Conservation (phyloP, 1,140 invertebrate genomes). For the Heliconius himera region DNA sequence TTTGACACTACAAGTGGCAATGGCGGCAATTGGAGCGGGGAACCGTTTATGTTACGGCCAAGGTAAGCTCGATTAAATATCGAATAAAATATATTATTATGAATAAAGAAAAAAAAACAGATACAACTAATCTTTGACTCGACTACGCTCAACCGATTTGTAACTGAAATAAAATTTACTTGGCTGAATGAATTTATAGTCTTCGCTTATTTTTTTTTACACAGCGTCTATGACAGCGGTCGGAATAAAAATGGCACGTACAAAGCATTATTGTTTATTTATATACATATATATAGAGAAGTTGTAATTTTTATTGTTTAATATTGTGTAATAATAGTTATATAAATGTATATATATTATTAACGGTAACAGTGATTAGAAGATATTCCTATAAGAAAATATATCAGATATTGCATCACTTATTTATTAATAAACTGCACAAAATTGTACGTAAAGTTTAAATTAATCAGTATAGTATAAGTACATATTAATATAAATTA, state of each 20-base stretch:
- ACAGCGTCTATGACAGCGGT: slow-evolving; percentile 23
- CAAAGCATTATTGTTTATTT: slow-evolving; percentile 14
- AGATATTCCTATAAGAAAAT: slow-evolving; percentile 17
- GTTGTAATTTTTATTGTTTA: slow-evolving; percentile 23
- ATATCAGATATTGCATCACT: neutral
- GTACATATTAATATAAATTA: too few relatives aligned
- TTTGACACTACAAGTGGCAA: slow-evolving; percentile 64
- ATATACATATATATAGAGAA: slow-evolving; percentile 11
- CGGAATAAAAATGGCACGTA: slow-evolving; percentile 17
- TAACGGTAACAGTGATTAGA: slow-evolving; percentile 27
- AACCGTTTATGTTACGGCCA: slow-evolving; percentile 59
- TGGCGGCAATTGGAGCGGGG: slow-evolving; percentile 55
- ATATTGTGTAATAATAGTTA: slow-evolving; percentile 36
- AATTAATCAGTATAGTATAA: neutral
- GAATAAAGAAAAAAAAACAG: slow-evolving; percentile 42
- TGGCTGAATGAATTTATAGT: slow-evolving; percentile 13
- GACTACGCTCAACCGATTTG: neutral
- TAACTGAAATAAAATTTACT: slow-evolving; percentile 9
- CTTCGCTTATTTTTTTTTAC: neutral
- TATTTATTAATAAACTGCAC: neutral
- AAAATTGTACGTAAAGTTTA: neutral
- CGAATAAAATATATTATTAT: slow-evolving; percentile 28
- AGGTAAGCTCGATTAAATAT: slow-evolving; percentile 56
- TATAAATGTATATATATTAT: slow-evolving; percentile 7
- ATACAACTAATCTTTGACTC: neutral